Evolutionary conservation across 2,888 invertebrate genomes (phyloP), one percentile per base, ranked within the genome.

Genomic region (Campoletis raptor): DNA sequence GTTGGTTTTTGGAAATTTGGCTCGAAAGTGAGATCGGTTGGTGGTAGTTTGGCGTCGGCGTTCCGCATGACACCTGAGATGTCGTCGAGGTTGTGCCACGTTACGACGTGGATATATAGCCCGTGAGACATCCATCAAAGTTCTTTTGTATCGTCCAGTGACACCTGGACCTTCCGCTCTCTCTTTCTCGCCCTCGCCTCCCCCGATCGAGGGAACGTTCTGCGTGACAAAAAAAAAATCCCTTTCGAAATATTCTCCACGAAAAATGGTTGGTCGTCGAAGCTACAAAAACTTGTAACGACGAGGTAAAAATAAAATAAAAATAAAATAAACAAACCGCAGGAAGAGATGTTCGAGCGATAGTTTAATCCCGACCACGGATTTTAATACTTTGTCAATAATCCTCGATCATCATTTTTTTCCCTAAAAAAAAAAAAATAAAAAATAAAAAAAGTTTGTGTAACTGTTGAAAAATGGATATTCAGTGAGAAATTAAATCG

Each of bases 61-160:
- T 85, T 86, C 87, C 90, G 90, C 30, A 30, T 92, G 93, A 93
- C 92, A 92, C 92, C 92, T 92, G 93, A 92, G 92, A 90, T 91
- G 90, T 88, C 90, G 90, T 88, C 90, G 91, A 90, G 91, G 90
- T 90, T 90, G 90, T 90, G 90, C 89, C 90, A 87, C 90, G 90
- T 91, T 93, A 91, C 92, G 81, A 84, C 76, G 91, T 91, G 91
- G 91, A 90, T 79, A 61, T 45, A 73, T 90, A 90, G 90, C 90
- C 83, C 87, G 84, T 72, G 80, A 80, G 80, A 87, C 92, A 93
- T 94, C 93, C 94, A 93, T 94, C 93, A 93, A 90, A 6, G 81
- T 89, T 91, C 92, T 91, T 93, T 91, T 72, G 90, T 91, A 90
- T 90, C 90, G 83, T 89, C 87, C 85, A 88, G 91, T 92, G 92